Percentiles rank a stretch among this genome's conserved stretches.
These are phyloP conservation scores for Hyperoplus immaculatus DNA, from an alignment of 2,797 vertebrate genomes.

Conservation along the genomic window DNA sequence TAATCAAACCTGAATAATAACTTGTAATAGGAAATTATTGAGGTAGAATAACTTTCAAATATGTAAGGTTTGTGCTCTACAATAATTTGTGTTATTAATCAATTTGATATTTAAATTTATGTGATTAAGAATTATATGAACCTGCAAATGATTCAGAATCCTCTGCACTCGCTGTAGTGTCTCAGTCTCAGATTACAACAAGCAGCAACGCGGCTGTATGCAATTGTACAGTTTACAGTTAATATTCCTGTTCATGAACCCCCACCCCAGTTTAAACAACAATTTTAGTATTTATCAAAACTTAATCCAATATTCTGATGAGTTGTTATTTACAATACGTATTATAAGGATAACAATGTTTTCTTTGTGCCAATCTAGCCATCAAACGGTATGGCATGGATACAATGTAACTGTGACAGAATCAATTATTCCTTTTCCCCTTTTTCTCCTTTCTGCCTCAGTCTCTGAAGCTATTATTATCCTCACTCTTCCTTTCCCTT, in stretches of 20 bases:
- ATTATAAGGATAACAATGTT: not conserved
- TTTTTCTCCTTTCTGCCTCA: constrained; percentile 2
- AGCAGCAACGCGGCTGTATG: not conserved
- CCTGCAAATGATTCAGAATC: not conserved
- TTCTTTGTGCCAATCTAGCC: not conserved
- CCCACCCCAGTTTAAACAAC: too few species aligned
- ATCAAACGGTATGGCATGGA: constrained; percentile 26
- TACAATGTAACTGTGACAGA: constrained; percentile 21
- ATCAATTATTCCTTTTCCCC: constrained; percentile 20
- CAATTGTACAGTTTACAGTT: not conserved
- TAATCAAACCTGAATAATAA: not conserved
- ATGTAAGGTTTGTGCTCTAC: not conserved
- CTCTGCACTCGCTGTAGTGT: not conserved
- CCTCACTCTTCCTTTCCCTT: constrained; percentile 5
- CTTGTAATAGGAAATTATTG: not conserved
- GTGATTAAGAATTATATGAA: not conserved
- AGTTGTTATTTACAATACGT: not conserved
- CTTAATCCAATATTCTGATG: not conserved
- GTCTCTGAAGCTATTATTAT: constrained; percentile 22
- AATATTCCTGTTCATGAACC: not conserved
- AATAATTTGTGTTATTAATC: not conserved
- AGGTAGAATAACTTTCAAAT: not conserved
- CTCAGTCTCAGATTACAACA: not conserved
- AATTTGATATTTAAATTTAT: not conserved
- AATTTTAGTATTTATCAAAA: not conserved